A percentile compares a stretch with the other conserved stretches of the same genome.
Evolutionary conservation across 2,888 invertebrate genomes (phyloP).

Genomic region (Pediacus dermestoides): DNA sequence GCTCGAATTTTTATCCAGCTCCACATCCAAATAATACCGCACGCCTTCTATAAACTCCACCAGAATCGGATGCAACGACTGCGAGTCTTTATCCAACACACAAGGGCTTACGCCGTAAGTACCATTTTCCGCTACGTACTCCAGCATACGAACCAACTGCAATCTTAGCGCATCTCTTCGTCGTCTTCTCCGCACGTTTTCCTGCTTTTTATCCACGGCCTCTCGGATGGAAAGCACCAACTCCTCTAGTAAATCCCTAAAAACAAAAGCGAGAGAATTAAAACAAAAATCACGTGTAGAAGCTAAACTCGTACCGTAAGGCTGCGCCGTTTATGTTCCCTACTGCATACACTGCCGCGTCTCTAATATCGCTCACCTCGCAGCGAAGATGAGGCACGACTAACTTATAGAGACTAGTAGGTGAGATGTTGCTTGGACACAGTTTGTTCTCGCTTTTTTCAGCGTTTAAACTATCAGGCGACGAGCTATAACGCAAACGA

Average conservation of each 20-base stretch:
- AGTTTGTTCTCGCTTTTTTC: conserved; percentile 75
- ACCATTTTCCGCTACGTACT: conserved; percentile 87
- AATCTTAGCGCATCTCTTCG: conserved; percentile 89
- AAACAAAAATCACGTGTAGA: conserved; percentile 6
- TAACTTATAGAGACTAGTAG: conserved; percentile 85
- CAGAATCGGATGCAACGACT: conserved; percentile 79
- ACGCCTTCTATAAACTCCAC: conserved; percentile 96
- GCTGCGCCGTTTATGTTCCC: conserved; percentile 95
- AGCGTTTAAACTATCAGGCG: conserved; percentile 82
- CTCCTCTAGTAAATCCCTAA: conserved; percentile 94
- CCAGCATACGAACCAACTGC: conserved; percentile 86
- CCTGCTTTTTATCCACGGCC: conserved; percentile 95
- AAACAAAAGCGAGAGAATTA: conserved; percentile 17
- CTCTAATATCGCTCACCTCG: conserved; percentile 90
- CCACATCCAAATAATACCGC: conserved; percentile 84
- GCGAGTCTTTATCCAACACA: conserved; percentile 78
- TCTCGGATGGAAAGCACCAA: conserved; percentile 87
- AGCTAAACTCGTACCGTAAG: conserved; percentile 67
- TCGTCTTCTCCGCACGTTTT: conserved; percentile 87
- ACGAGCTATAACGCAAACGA: conserved; percentile 63
- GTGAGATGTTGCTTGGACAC: conserved; percentile 64
- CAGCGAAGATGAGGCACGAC: conserved; percentile 89
- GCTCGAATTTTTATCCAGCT: conserved; percentile 88
- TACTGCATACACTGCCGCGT: conserved; percentile 89
- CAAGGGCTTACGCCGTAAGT: conserved; percentile 84